A percentile compares a stretch with the other conserved stretches of the same genome.
phyloP scores from a whole-genome alignment of 2,113 vertebrate species.

The Corythornis vintsioides region DNA sequence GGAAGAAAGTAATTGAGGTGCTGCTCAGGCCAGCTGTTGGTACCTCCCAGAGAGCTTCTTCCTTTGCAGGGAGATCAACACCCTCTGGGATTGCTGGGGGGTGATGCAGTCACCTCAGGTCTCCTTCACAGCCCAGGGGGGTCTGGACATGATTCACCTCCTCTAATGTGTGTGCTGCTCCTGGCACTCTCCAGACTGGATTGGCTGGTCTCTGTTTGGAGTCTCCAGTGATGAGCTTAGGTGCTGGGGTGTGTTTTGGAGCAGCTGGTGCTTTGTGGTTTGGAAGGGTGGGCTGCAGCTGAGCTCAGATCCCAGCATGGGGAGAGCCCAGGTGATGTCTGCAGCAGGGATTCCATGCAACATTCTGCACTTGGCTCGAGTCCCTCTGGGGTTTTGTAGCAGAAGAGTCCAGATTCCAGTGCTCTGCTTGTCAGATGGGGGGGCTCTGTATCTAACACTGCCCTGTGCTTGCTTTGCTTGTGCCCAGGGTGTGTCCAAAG shows the following conservation, averaged over 20 bases:
- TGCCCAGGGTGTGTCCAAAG: slow-evolving; percentile 92
- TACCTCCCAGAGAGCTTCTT: background rate
- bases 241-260: background rate
- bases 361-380: background rate
- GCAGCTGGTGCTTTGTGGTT: background rate
- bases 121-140: background rate
- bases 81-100: background rate
- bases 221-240: background rate
- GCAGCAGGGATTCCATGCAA: background rate
- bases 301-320: background rate
- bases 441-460: background rate
- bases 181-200: background rate
- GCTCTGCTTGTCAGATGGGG: background rate
- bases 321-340: background rate
- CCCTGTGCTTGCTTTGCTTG: background rate
- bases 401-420: background rate
- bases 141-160: background rate
- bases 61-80: background rate
- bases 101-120: background rate
- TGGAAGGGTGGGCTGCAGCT: background rate
- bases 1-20: background rate
- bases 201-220: background rate
- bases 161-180: background rate
- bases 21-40: background rate
- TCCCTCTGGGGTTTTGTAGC: background rate